These are phyloP conservation scores for Mechanitis mazaeus DNA, from an alignment of 2,888 invertebrate genomes.

Conservation along the genomic window DNA sequence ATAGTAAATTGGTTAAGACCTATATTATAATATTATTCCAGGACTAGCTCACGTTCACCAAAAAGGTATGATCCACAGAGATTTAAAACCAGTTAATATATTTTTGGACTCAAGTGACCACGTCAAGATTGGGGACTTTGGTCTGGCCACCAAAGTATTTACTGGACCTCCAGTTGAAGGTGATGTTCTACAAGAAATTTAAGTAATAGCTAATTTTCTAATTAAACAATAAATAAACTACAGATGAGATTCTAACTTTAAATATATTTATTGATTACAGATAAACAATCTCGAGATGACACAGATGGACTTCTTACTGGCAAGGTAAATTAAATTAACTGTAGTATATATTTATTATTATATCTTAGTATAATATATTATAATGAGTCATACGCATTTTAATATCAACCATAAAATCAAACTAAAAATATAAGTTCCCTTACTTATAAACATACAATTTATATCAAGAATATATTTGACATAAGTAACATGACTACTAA, in stretches of 20 bases:
- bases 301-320: constrained; percentile 60
- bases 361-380: neutral
- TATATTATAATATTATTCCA: constrained; percentile 9
- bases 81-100: constrained; percentile 92
- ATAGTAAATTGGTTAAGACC: too few relatives aligned
- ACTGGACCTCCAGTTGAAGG: constrained; percentile 65
- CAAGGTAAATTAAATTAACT: constrained; percentile 23
- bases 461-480: too few relatives aligned
- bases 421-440: too few relatives aligned
- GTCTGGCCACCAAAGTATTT: constrained; percentile 88
- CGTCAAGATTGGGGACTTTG: constrained; percentile 99
- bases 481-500: too few relatives aligned
- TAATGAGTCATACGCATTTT: neutral
- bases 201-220: neutral
- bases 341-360: neutral
- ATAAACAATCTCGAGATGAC: constrained; percentile 58
- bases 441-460: too few relatives aligned
- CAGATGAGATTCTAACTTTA: constrained; percentile 4
- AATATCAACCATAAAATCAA: too few relatives aligned
- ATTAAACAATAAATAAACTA: neutral
- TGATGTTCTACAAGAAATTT: constrained; percentile 29
- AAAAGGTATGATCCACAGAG: constrained; percentile 91
- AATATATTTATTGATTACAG: constrained; percentile 38
- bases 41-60: constrained; percentile 93
- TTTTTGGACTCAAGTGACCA: constrained; percentile 96